Percentiles rank a stretch among this genome's conserved stretches.
Conservation (phyloP, 2,888 invertebrate genomes). For the Vanessa cardui region DNA sequence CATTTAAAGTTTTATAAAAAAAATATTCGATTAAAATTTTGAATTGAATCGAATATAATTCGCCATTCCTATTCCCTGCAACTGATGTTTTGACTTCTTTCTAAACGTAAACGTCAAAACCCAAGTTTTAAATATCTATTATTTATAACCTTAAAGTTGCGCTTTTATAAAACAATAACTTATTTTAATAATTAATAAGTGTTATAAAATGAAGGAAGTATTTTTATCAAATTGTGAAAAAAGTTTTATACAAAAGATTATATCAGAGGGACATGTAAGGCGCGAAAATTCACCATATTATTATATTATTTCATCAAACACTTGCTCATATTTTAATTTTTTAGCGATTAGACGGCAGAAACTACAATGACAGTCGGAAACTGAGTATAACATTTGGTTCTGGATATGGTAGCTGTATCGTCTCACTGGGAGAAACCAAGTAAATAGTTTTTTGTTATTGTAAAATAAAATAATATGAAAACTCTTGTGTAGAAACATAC, state of each 20-base stretch:
- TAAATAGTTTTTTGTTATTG: constrained; percentile 54
- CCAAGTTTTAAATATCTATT: constrained; percentile 1
- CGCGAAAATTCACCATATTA: not conserved
- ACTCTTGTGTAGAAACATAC: not conserved
- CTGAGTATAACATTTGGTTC: constrained; percentile 89
- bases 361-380: constrained; percentile 87
- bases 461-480: not conserved
- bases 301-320: too few relatives aligned
- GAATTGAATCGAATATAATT: too few relatives aligned
- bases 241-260: constrained; percentile 85
- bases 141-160: constrained; percentile 14
- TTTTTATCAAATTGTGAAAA: constrained; percentile 88
- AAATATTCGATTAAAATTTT: too few relatives aligned
- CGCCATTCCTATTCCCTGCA: too few relatives aligned
- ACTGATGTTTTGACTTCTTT: too few relatives aligned
- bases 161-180: not conserved
- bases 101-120: too few relatives aligned
- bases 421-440: constrained; percentile 91
- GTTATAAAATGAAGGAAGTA: constrained; percentile 83
- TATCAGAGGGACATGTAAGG: constrained; percentile 85
- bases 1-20: too few relatives aligned
- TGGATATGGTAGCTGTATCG: constrained; percentile 92
- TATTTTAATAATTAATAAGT: not conserved
- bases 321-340: constrained; percentile 36
- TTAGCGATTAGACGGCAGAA: constrained; percentile 92